Evolutionary conservation across 2,797 vertebrate species (phyloP).

Genomic region (Typhlichthys subterraneus): DNA sequence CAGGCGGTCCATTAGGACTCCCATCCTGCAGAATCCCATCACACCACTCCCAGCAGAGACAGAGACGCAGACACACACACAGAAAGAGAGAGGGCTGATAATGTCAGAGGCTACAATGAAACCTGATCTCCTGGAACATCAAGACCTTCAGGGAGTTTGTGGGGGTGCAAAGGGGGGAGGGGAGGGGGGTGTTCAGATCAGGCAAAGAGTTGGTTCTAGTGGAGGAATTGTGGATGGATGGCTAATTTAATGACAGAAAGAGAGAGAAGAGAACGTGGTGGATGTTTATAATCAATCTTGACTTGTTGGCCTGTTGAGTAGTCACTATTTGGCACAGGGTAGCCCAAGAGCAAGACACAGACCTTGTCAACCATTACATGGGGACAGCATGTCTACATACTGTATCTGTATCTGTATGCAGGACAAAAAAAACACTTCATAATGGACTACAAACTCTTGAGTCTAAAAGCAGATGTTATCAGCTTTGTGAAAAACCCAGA

Average conservation of each 20-base stretch:
- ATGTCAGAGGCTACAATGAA: constrained; percentile 66
- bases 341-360: background rate
- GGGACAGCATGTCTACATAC: background rate
- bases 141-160: constrained; percentile 16
- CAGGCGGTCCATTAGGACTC: constrained; percentile 67
- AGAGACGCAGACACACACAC: constrained; percentile 16
- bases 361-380: background rate
- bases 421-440: background rate
- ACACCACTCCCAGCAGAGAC: constrained; percentile 55
- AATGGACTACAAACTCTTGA: no score
- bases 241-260: constrained; percentile 6
- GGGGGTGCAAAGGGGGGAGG: background rate
- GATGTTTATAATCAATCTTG: no score
- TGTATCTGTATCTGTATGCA: no score
- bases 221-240: constrained; percentile 16
- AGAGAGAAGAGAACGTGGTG: background rate
- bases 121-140: constrained; percentile 56
- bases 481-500: background rate
- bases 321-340: no score
- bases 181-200: no score
- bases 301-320: no score
- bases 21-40: constrained; percentile 73
- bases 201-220: background rate
- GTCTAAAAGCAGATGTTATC: no score
- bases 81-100: constrained; percentile 19